Base-by-base conservation (phyloP, 2,113 vertebrate genomes). In the Campylomormyrus tamandua region DNA sequence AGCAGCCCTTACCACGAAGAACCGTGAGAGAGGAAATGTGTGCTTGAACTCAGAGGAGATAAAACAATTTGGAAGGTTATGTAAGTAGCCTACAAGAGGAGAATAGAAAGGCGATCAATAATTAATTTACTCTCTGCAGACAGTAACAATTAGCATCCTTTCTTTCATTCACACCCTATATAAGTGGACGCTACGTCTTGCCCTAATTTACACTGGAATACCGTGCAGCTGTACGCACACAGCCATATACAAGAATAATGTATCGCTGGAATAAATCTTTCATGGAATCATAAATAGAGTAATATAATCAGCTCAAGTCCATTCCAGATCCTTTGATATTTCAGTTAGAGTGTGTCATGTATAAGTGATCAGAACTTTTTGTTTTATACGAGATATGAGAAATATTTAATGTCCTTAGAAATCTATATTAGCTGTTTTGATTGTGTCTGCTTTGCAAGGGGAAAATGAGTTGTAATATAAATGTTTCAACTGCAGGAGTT, bases 111-210 rank as follows among this genome's bases (percentile, higher is more conserved):
- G 90, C 94, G 92, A 96, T 96, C 96, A 95, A 96, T 96, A 96
- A 95, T 95, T 96, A 94, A 96, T 96, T 96, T 96, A 96, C 96
- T 95, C 95, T 94, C 93, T 95, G 93, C 95, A 95, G 95, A 96
- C 95, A 94, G 93, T 92, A 94, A 94, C 96, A 96, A 96, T 96
- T 96, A 96, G 94, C 94, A 93, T 92, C 90, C 94, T 91, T 94
- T 94, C 93, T 93, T 94, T 42, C 94, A 95, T 96, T 96, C 95
- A 91, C 89, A 90, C 83, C 83, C 91, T 94, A 94, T 93, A 95
- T 94, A 93, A 93, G 89, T 93, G 87, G 89, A 48, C 42, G 53
- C 90, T 88, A 74, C 90, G 53, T 94, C 91, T 46, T 91, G 91
- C 92, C 84, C 91, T 95, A 95, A 95, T 96, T 94, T 95, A 70